Evolutionary conservation across 1,140 invertebrate genomes (phyloP).

Genomic region (Macrobrachium nipponense): DNA sequence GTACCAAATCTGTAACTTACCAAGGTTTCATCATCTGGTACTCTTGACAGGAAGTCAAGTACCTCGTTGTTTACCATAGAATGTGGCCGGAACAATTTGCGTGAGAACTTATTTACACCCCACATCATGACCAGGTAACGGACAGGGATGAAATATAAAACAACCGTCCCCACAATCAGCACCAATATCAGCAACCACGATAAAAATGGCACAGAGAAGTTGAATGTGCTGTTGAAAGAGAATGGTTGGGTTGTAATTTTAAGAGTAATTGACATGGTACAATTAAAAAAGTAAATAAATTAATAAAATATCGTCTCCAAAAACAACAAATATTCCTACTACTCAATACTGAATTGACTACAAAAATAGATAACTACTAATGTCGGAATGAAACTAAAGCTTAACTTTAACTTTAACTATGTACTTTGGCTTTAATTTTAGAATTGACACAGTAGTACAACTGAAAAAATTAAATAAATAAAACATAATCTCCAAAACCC

Average conservation of each 20-base stretch:
- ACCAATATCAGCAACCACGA: constrained; percentile 90
- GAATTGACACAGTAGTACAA: no score
- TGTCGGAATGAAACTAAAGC: no score
- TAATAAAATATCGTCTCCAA: no score
- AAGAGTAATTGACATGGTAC: no score
- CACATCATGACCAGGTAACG: constrained; percentile 93
- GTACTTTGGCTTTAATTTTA: no score
- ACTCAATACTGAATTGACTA: no score
- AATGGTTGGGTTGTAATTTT: not conserved
- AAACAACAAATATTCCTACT: no score
- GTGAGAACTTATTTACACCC: constrained; percentile 97
- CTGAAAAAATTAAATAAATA: no score
- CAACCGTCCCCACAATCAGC: constrained; percentile 76
- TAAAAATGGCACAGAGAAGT: constrained; percentile 96
- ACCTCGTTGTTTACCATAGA: constrained; percentile 98
- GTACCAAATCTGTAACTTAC: constrained; percentile 36
- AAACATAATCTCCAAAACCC: no score
- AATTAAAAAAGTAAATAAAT: no score
- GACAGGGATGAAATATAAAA: constrained; percentile 92
- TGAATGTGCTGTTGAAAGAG: constrained; percentile 83
- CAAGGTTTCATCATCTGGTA: constrained; percentile 94
- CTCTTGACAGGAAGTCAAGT: constrained; percentile 92
- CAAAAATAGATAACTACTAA: no score
- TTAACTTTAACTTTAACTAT: no score
- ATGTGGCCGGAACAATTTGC: constrained; percentile 92